Base-by-base conservation (phyloP, 2,797 vertebrate species). In the Leuciscus waleckii region DNA sequence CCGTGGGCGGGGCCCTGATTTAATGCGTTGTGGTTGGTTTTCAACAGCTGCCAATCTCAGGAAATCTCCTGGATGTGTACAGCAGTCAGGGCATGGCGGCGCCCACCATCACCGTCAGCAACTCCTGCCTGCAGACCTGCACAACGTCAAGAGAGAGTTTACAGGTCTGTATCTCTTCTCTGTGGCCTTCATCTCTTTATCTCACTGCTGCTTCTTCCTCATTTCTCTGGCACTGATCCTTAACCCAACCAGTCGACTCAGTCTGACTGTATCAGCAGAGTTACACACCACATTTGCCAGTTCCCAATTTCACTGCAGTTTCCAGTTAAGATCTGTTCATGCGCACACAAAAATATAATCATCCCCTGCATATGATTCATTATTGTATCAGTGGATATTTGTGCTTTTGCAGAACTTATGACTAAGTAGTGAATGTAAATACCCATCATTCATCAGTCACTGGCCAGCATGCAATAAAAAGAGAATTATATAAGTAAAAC, bases 121-220 rank as follows among this genome's bases (percentile, higher is more conserved):
- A 96, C 93, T 97, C 97, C 83, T 97, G 97, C 82, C 97, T 0
- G 96, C 96, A 1, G 92, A 97, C 89, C 94, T 97, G 85, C 93
- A 95, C 14, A 91, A 92, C 9, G 91, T 97, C 88, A 97, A 97
- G 91, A 93, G 35, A 1, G 97, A 97, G 89, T 88, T 95, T 78
- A 92, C 89, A 1, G 96, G 97, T 97, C 91, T 75, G 89, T 68
- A 73, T 79, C 39, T 54, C 39, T 56, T 41, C 2, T 61, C 58
- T 79, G 35, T 79, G 8, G 37, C 26, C 41, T 67, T 77, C 74
- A 80, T 78, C 49, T 85, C 56, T 83, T n/a, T 56, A 29, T 74
- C n/a, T 70, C 7, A 2, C 39, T 69, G 26, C 41, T 68, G 49
- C 73, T 51, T 79, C 71, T 81, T 83, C 79, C 75, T 85, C 37